These are phyloP conservation scores for Porites lobata DNA, from an alignment of 92 coral and sea anemone species.

Conservation along the genomic window DNA sequence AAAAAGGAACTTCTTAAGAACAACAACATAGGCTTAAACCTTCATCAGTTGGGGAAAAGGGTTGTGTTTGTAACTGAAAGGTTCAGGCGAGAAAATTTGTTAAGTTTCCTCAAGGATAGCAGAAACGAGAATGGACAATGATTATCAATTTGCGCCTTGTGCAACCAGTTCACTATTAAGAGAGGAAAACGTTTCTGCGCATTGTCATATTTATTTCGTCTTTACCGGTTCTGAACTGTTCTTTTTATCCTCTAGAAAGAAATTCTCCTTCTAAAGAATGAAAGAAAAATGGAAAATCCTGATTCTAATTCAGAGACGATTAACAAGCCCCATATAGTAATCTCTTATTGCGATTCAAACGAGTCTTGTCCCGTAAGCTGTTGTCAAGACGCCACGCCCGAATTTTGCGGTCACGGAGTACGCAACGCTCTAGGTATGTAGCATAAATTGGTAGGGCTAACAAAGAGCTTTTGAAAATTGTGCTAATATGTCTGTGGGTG, in stretches of 20 bases:
- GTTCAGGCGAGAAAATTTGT: no score
- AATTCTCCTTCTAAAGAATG: neutral
- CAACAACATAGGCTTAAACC: no score
- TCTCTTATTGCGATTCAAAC: neutral
- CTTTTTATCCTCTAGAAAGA: neutral
- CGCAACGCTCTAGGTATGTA: conserved; percentile 67
- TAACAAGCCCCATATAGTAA: conserved; percentile 2
- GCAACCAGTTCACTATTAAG: no score
- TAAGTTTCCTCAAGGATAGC: no score
- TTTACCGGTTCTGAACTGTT: neutral
- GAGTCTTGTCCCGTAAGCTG: conserved; percentile 20
- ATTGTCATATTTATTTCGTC: neutral
- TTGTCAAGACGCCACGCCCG: conserved; percentile 25
- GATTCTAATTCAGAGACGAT: neutral
- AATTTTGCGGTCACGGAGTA: conserved; percentile 83
- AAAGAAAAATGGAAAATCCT: neutral
- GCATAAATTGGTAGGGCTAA: neutral
- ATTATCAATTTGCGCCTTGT: no score
- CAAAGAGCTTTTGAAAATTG: no score
- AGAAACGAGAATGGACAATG: no score
- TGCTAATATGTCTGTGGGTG: no score
- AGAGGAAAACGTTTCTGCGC: no score
- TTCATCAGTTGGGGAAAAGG: no score
- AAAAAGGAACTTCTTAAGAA: no score
- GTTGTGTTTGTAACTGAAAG: no score